Evolutionary conservation across 2,888 invertebrate species (phyloP).

Genomic region (Idaea aversata): DNA sequence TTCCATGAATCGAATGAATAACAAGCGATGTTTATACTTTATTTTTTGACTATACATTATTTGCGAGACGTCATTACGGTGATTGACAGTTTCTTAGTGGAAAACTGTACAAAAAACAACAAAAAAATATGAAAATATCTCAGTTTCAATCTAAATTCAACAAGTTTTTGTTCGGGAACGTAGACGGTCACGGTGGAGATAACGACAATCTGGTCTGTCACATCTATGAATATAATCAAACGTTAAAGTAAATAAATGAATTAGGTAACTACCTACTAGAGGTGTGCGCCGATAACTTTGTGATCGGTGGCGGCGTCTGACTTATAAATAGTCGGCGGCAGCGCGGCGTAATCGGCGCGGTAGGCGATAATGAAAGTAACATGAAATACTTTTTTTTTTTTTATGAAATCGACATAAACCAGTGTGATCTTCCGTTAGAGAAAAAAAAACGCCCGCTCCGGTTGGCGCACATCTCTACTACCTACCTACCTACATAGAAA

Average conservation of each 20-base stretch:
- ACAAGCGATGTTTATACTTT: constrained; percentile 43
- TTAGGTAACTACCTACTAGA: not conserved
- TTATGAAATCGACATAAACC: too few relatives aligned
- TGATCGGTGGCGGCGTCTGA: too few relatives aligned
- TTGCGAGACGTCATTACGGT: constrained; percentile 35
- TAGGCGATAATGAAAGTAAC: too few relatives aligned
- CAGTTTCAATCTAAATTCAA: not conserved
- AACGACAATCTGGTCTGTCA: not conserved
- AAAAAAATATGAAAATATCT: constrained; percentile 2
- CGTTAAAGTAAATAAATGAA: not conserved
- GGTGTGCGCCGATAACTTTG: not conserved
- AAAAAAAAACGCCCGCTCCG: too few relatives aligned
- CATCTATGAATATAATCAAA: not conserved
- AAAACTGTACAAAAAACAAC: not conserved
- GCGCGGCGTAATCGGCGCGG: too few relatives aligned
- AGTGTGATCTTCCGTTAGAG: too few relatives aligned
- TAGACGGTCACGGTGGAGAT: not conserved
- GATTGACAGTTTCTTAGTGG: constrained; percentile 32
- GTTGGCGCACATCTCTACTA: too few relatives aligned
- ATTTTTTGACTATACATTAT: constrained; percentile 32
- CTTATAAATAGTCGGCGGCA: too few relatives aligned
- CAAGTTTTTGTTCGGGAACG: not conserved
- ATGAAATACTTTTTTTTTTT: too few relatives aligned
- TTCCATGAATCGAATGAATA: constrained; percentile 64
- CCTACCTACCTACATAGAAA: too few relatives aligned